Evolutionary conservation across 2,797 vertebrate species (phyloP).

Genomic region (Sebastes cheni): DNA sequence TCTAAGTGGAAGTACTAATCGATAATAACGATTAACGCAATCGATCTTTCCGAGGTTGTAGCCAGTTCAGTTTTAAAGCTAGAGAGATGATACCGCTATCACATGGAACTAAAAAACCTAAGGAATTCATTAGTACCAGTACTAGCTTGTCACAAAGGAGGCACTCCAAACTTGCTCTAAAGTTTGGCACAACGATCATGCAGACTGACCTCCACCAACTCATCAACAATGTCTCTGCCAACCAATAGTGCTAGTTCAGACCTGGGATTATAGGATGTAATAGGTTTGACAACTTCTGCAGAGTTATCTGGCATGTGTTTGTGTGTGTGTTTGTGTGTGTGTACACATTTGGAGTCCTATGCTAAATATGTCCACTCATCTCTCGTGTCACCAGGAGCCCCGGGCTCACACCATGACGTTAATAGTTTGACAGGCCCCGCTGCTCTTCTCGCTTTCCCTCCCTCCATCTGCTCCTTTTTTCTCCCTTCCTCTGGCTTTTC

Average conservation of each 20-base stretch:
- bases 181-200: background rate
- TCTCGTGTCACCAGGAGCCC: conserved; percentile 54
- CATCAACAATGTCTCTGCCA: background rate
- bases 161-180: no score
- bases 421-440: conserved; percentile 69
- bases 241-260: background rate
- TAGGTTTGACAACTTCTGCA: background rate
- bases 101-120: no score
- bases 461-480: conserved; percentile 50
- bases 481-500: conserved; percentile 18
- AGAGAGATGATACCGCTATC: no score
- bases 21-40: background rate
- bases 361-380: conserved; percentile 61
- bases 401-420: conserved; percentile 65
- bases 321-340: background rate
- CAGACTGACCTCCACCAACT: no score
- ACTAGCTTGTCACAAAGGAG: no score
- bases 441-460: conserved; percentile 50
- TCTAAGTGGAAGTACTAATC: no score
- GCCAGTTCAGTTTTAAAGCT: no score
- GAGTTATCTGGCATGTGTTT: background rate
- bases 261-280: background rate
- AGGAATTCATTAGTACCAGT: no score
- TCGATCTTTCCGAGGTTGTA: no score
- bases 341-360: background rate